Evolutionary conservation across 2,113 vertebrate genomes (phyloP), one percentile per base, ranked within the genome.

Genomic region (Scortum barcoo): DNA sequence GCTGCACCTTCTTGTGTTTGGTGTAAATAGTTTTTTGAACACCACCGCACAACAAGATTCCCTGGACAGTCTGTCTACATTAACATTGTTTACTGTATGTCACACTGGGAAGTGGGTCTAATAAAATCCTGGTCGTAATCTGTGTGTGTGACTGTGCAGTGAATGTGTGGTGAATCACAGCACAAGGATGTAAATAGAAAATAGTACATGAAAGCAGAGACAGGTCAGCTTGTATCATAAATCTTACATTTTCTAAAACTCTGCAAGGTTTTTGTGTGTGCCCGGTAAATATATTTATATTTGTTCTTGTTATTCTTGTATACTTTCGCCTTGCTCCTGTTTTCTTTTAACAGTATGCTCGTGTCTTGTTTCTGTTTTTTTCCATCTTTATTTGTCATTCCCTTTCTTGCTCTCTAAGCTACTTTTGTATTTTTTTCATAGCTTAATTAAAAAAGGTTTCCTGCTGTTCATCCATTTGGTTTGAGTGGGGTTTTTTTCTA

Each of bases 241-340:
- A n/a, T n/a, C n/a, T n/a, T n/a, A n/a, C n/a, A n/a, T n/a, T n/a
- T n/a, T n/a, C n/a, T n/a, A n/a, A n/a, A n/a, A n/a, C 54, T 30
- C 70, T 72, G 40, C 10, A 58, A 60, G 44, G 44, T 46, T 46
- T n/a, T n/a, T n/a, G n/a, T n/a, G n/a, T n/a, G n/a, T n/a, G n/a
- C n/a, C n/a, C n/a, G n/a, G n/a, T n/a, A n/a, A 48, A 19, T 19
- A 19, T 13, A 24, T 51, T 22, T 22, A n/a, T n/a, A n/a, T 51
- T 22, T 22, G 9, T 51, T 51, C 33, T 22, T 8, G 5, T 53
- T n/a, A n/a, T n/a, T n/a, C 2, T 7, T 50, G 22, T 40, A 40
- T 10, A 22, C 26, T 33, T 46, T 33, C 36, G 19, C 11, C 26
- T 54, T 17, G 30, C 7, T 54, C 0, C 13, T 20, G 2, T 51